Base-by-base conservation (phyloP, 2,113 vertebrate species). In the Gymnogyps californianus region DNA sequence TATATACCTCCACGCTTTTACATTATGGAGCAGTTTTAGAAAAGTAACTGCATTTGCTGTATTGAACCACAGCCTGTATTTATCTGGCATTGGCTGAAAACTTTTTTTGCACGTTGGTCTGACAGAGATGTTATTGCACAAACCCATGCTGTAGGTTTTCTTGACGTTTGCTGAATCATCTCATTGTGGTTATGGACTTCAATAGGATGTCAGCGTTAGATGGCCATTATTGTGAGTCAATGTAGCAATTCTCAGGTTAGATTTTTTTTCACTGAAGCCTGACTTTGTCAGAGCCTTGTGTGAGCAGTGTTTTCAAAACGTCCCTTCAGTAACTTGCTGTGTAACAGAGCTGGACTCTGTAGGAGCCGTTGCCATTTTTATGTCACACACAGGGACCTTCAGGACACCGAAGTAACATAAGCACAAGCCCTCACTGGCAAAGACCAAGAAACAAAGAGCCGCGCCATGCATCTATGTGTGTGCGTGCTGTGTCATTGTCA, bases 381-480 rank as follows among this genome's bases (percentile, higher is more conserved):
- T 47, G 52, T 40, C 52, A 44, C 34, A 6, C n/a, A 14, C 10
- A 16, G 38, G 10, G 38, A 44, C 21, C 69, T 72, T 20, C 38
- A 44, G 67, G 47, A 32, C 46, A 18, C 15, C 26, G 52, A 32
- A 59, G 36, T 44, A 34, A 13, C 22, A 31, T 12, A 62, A 42
- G 7, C n/a, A 10, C 20, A 36, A 31, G 7, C 21, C 26, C 38
- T 40, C 16, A 10, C 58, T n/a, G 54, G 26, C 38, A 79, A 38
- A 70, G 72, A 28, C 7, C 40, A 44, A 29, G 87, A 18, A 59
- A 26, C 4, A 26, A 38, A 34, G 58, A 62, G 54, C 65, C 36
- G 7, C 2, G 2, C 14, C 10, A 8, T 4, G 18, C 5, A 3
- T 9, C 6, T 6, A 7, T 13, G 22, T 31, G 40, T 15, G 11